Conservation (phyloP, 1,140 invertebrate species). For the Drosophila watanabei region DNA sequence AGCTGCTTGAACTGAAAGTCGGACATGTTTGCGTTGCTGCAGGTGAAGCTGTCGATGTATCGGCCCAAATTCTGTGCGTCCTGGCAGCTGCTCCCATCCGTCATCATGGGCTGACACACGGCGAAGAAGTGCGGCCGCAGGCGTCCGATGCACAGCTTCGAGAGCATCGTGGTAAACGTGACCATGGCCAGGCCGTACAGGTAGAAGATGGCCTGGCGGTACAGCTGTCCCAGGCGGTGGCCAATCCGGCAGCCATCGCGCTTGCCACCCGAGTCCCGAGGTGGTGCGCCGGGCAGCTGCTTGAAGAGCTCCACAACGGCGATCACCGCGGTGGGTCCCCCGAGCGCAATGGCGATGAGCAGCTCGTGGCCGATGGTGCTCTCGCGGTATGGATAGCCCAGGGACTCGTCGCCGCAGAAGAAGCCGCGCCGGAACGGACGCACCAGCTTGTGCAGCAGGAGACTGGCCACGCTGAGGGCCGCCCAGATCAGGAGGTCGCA, state of each 20-base stretch:
- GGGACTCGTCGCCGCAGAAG: slow-evolving; percentile 97
- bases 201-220: slow-evolving; percentile 91
- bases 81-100: slow-evolving; percentile 86
- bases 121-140: slow-evolving; percentile 96
- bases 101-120: slow-evolving; percentile 89
- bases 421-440: slow-evolving; percentile 95
- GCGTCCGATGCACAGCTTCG: slow-evolving; percentile 95
- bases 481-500: slow-evolving; percentile 74
- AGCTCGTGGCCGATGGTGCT: slow-evolving; percentile 88
- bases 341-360: slow-evolving; percentile 50
- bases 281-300: slow-evolving; percentile 53
- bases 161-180: slow-evolving; percentile 94
- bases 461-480: slow-evolving; percentile 47
- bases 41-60: slow-evolving; percentile 89
- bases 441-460: slow-evolving; percentile 74
- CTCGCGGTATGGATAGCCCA: slow-evolving; percentile 92
- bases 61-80: slow-evolving; percentile 87
- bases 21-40: slow-evolving; percentile 86
- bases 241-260: slow-evolving; percentile 79
- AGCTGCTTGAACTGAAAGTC: slow-evolving; percentile 88
- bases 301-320: slow-evolving; percentile 76
- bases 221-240: slow-evolving; percentile 89
- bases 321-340: slow-evolving; percentile 65
- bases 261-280: slow-evolving; percentile 33
- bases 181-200: slow-evolving; percentile 93